Conservation (phyloP, 2,888 invertebrate species). For the Bursaphelenchus okinawaensis region DNA sequence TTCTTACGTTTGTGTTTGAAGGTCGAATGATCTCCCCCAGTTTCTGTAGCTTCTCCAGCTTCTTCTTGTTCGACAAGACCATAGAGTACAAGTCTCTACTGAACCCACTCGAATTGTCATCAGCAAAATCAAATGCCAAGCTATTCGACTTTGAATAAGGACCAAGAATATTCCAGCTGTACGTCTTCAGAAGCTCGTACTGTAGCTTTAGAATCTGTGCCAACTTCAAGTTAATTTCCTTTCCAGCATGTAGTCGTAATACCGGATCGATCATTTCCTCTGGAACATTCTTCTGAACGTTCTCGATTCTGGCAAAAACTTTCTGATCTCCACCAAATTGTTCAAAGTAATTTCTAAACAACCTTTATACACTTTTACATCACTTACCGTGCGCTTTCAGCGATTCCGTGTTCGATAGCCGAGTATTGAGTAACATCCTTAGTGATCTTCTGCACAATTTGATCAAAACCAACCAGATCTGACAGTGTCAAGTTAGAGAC, state of each 20-base stretch:
- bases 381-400: too few species aligned
- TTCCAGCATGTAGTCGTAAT: background rate
- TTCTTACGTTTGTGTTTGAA: conserved; percentile 1
- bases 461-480: background rate
- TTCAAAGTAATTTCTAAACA: too few species aligned
- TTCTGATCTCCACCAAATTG: too few species aligned
- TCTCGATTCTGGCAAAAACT: conserved; percentile 4
- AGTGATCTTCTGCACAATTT: background rate
- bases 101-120: background rate
- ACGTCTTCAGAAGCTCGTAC: background rate
- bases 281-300: background rate
- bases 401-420: too few species aligned
- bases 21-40: conserved; percentile 3
- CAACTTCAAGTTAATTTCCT: background rate
- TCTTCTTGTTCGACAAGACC: background rate
- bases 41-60: background rate
- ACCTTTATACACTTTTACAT: too few species aligned
- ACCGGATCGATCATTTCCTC: conserved; percentile 5
- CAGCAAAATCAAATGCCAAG: too few species aligned
- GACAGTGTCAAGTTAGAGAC: background rate
- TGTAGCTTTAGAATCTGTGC: background rate
- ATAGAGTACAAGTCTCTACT: background rate
- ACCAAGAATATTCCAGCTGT: background rate
- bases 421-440: too few species aligned
- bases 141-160: too few species aligned